Evolutionary conservation across 2,797 vertebrate genomes (phyloP), one percentile per base, ranked within the genome.

Genomic region (Gallinago stenura): DNA sequence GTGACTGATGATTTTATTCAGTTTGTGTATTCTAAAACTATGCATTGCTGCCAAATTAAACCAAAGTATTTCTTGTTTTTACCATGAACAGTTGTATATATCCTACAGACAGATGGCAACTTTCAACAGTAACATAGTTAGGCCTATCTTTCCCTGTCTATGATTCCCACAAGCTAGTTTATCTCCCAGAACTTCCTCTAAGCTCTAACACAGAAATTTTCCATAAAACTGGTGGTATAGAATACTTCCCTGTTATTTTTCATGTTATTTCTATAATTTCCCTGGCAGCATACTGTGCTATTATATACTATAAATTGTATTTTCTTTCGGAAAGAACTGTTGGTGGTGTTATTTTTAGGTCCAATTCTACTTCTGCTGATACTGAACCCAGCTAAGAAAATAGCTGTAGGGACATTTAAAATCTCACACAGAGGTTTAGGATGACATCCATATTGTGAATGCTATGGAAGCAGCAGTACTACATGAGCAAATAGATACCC

Each of bases 291-390:
- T 17, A 43, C 83, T 90, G 71, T 64, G 81, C 50, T 87, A 92
- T 94, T 93, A 79, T 79, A 43, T 62, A 37, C 50, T 75, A 83
- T 64, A 92, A 82, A 84, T 85, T 19, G 18, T 83, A 76, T 69
- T 94, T 95, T 89, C 73, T 91, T 91, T 87, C 16, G 5, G 75
- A 90, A 89, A 92, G 66, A 94, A 80, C 46, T 75, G 65, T 43
- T 85, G 54, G 35, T 75, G n/a, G 15, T 86, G 77, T 69, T 94
- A 97, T 95, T 94, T 96, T 95, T 95, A 94, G 81, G 24, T 54
- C 17, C 33, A 87, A 77, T 24, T 80, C 75, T n/a, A 25, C 64
- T 90, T 80, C 84, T 85, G 78, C 56, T 83, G 71, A 68, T 92
- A 92, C 24, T 26, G 35, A 96, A 58, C 57, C 41, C 83, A 62